A percentile compares a stretch with the other conserved stretches of the same genome.
Conservation (phyloP, 2,797 vertebrate species). For the Protonibea diacanthus region DNA sequence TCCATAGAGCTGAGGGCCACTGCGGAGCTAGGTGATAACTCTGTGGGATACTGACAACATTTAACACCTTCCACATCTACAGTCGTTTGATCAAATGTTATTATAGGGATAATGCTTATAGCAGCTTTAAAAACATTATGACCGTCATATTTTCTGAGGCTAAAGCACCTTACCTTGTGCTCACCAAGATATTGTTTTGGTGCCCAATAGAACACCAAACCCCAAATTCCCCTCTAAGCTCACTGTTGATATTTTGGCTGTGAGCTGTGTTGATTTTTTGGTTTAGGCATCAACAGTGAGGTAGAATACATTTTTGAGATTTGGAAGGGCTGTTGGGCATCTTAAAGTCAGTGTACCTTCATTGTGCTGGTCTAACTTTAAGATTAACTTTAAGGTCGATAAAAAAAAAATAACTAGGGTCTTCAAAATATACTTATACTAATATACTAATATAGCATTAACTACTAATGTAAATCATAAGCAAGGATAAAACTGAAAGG, state of each 20-base stretch:
- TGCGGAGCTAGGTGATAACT: background rate
- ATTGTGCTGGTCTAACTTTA: background rate
- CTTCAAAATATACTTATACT: background rate
- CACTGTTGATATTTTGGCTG: slow-evolving; percentile 6
- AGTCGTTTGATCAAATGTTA: background rate
- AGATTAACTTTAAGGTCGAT: slow-evolving; percentile 4
- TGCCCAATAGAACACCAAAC: background rate
- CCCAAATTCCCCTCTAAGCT: background rate
- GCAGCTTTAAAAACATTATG: background rate
- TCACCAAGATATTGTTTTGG: background rate
- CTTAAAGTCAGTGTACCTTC: background rate
- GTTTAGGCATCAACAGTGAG: slow-evolving; percentile 11
- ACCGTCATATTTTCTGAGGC: background rate
- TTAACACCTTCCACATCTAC: background rate
- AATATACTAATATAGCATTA: slow-evolving; percentile 5
- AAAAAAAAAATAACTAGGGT: slow-evolving; percentile 1
- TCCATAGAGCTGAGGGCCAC: background rate
- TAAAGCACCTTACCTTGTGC: background rate
- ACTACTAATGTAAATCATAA: background rate
- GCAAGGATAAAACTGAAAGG: slow-evolving; percentile 2
- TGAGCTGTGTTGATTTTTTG: slow-evolving; percentile 1
- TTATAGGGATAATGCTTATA: background rate
- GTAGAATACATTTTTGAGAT: slow-evolving; percentile 6
- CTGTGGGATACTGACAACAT: too few relatives aligned
- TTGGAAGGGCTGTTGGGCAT: background rate